Percentiles rank a stretch among this genome's conserved stretches.
Evolutionary conservation across 2,113 vertebrate species (phyloP).

Genomic region (Okapia johnstoni): DNA sequence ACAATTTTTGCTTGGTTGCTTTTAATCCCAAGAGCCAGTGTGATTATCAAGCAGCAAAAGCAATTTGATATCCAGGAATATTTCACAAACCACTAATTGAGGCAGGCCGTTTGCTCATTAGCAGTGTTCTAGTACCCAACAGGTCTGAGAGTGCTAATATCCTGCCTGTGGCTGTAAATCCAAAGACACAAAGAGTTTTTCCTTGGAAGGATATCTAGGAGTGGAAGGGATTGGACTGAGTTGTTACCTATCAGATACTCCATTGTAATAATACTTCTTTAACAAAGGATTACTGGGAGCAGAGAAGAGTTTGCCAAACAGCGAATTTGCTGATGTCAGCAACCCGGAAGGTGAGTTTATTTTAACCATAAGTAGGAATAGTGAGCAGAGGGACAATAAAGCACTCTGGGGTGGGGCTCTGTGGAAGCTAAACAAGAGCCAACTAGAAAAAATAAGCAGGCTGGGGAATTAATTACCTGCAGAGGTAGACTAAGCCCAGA

Average conservation of each 20-base stretch:
- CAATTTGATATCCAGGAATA: slow-evolving; percentile 69
- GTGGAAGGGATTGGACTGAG: slow-evolving; percentile 40
- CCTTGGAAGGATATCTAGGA: not conserved
- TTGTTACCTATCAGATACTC: slow-evolving; percentile 64
- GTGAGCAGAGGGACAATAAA: slow-evolving; percentile 80
- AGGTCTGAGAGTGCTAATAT: slow-evolving; percentile 52
- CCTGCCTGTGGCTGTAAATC: slow-evolving; percentile 49
- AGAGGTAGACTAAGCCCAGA: slow-evolving; percentile 77
- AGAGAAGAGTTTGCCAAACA: slow-evolving; percentile 75
- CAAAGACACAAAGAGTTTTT: slow-evolving; percentile 50
- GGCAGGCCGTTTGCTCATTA: slow-evolving; percentile 62
- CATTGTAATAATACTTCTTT: slow-evolving; percentile 68
- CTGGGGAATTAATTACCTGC: slow-evolving; percentile 84
- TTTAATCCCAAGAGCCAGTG: slow-evolving; percentile 45
- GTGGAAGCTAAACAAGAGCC: slow-evolving; percentile 82
- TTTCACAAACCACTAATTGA: slow-evolving; percentile 70
- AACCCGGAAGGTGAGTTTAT: slow-evolving; percentile 82
- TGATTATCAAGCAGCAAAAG: slow-evolving; percentile 60
- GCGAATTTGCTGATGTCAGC: slow-evolving; percentile 83
- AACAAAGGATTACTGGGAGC: slow-evolving; percentile 83
- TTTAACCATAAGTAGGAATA: slow-evolving; percentile 87
- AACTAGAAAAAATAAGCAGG: slow-evolving; percentile 83
- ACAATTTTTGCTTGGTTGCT: slow-evolving; percentile 41
- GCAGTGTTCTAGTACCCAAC: slow-evolving; percentile 6
- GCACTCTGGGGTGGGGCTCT: slow-evolving; percentile 83